A percentile compares a stretch with the other conserved stretches of the same genome.
Evolutionary conservation across 2,113 vertebrate species (phyloP).

Genomic region (Dasyornis broadbenti): DNA sequence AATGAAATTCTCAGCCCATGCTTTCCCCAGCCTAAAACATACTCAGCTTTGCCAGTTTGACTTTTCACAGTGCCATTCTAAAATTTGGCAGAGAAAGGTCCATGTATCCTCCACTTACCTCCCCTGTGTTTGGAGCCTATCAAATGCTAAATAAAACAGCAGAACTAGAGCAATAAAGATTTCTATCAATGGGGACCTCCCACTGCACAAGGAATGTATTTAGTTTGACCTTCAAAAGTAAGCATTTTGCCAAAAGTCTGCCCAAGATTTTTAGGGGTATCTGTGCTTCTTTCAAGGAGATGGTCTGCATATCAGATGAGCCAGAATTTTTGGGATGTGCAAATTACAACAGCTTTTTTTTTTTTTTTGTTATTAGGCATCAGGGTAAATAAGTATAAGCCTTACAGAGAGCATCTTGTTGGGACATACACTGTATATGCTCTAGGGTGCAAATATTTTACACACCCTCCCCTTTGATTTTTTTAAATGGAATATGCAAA

Average conservation of each 20-base stretch:
- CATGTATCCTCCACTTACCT: neutral
- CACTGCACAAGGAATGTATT: slow-evolving; percentile 31
- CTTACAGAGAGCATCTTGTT: slow-evolving; percentile 35
- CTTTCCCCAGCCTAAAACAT: neutral
- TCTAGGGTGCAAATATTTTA: slow-evolving; percentile 60
- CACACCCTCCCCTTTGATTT: slow-evolving; percentile 51
- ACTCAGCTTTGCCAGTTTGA: neutral
- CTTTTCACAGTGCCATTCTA: neutral
- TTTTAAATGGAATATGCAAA: slow-evolving; percentile 61
- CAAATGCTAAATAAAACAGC: slow-evolving; percentile 7
- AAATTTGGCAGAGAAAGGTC: neutral
- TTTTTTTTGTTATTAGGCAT: neutral
- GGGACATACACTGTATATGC: slow-evolving; percentile 42
- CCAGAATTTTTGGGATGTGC: neutral
- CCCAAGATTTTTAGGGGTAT: neutral
- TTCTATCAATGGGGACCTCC: slow-evolving; percentile 42
- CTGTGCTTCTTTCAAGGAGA: neutral
- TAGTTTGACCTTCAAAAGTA: slow-evolving; percentile 44
- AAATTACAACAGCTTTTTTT: neutral
- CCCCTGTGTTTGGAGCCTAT: neutral
- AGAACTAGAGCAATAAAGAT: slow-evolving; percentile 40
- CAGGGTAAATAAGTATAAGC: slow-evolving; percentile 43
- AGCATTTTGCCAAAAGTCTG: neutral
- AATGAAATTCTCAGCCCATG: neutral
- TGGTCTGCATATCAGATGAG: neutral